A percentile compares a stretch with the other conserved stretches of the same genome.
Evolutionary conservation across 2,888 invertebrate species (phyloP).

Genomic region (Macaria notata): DNA sequence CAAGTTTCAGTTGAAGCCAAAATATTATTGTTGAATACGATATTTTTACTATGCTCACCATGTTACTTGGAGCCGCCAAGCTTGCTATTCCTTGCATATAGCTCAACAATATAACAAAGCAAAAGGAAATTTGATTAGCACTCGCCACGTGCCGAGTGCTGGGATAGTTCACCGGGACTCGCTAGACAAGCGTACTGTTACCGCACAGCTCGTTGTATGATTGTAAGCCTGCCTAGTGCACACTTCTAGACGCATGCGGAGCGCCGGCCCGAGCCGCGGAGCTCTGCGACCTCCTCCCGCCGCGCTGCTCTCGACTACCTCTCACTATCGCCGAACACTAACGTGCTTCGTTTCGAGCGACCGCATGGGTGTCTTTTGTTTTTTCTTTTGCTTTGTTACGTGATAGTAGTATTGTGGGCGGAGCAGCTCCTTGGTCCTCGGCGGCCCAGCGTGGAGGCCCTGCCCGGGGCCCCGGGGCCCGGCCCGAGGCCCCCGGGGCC

Average conservation of each 20-base stretch:
- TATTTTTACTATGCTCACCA: conserved; percentile 13
- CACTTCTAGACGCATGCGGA: conserved; percentile 65
- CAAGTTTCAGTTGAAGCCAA: conserved; percentile 50
- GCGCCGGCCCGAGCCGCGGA: conserved; percentile 43
- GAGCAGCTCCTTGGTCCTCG: conserved; percentile 56
- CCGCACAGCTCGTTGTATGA: conserved; percentile 79
- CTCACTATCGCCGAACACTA: conserved; percentile 59
- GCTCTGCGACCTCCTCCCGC: conserved; percentile 38
- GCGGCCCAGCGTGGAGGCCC: conserved; percentile 45
- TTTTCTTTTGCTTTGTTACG: conserved; percentile 82
- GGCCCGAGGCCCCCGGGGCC: conserved; percentile 62
- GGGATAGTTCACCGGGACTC: conserved; percentile 65
- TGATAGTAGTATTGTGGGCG: conserved; percentile 68
- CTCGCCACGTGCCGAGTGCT: conserved; percentile 52
- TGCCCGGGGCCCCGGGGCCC: conserved; percentile 42
- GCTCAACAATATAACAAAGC: conserved; percentile 74
- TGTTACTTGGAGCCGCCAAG: conserved; percentile 41
- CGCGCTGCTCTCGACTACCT: conserved; percentile 52
- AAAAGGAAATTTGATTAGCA: conserved; percentile 68
- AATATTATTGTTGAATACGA: conserved; percentile 16
- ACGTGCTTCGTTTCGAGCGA: conserved; percentile 67
- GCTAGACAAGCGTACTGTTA: conserved; percentile 67
- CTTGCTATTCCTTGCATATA: conserved; percentile 78
- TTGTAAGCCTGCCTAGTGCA: conserved; percentile 78
- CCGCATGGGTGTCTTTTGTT: conserved; percentile 78